Evolutionary conservation across 2,888 invertebrate species (phyloP), one percentile per base, ranked within the genome.

Genomic region (Belgica antarctica): DNA sequence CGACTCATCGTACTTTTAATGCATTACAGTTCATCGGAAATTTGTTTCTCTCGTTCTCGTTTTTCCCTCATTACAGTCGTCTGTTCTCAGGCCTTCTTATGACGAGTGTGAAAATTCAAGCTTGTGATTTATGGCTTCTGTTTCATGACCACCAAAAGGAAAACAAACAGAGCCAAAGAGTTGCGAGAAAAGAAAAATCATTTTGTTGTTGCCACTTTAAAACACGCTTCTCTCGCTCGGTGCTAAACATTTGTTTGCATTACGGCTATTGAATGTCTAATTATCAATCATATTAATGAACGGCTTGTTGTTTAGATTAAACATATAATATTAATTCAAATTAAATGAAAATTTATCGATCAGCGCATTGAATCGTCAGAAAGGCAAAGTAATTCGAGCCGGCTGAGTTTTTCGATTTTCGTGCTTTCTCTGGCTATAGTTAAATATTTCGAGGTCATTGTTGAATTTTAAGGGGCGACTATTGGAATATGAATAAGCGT

Each of bases 231-330:
- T 4, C 4, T 31, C 10, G 31, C 31, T 31, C 10, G 5, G 31
- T 31, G 31, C 31, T 31, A n/a, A 41, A 4, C 7, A 41, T 41
- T 12, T 41, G 41, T 41, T 10, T 10, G 15, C 52, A 19, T 4
- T 52, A 17, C 52, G 3, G 3, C 22, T n/a, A n/a, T 52, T 52
- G 3, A 19, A 7, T 52, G 17, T 52, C 52, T 52, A 19, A 52
- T 52, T 52, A 52, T 52, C 52, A 52, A 52, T 52, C 52, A 52
- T 52, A 52, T 52, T 22, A 52, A 52, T 52, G 52, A 22, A 12
- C 52, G 5, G 52, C 52, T 8, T 3, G 17, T 8, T 17, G 19
- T 52, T 52, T 52, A 52, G 8, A 22, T 52, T 3, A 52, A 52
- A 52, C 52, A 52, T 52, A 7, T n/a, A 22, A 17, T n/a, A 52